A percentile compares a stretch with the other conserved stretches of the same genome.
Evolutionary conservation across 2,888 invertebrate species (phyloP).

Genomic region (Rhingia campestris): DNA sequence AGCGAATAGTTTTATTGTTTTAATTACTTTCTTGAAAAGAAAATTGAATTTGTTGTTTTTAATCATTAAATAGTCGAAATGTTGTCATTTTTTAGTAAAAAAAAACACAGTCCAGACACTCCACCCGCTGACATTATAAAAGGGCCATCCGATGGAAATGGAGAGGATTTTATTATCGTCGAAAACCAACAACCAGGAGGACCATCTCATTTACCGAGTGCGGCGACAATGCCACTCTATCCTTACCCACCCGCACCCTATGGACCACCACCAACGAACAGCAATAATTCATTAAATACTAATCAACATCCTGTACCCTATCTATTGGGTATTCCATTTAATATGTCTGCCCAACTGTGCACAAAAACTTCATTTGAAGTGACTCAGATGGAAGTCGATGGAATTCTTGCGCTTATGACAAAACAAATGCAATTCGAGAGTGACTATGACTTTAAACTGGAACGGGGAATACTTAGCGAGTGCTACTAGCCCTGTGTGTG

Average conservation of each 20-base stretch:
- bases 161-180: slow-evolving; percentile 80
- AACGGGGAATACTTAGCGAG: slow-evolving; percentile 79
- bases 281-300: not conserved
- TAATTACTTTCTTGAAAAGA: no score
- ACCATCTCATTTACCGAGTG: slow-evolving; percentile 77
- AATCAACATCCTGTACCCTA: slow-evolving; percentile 77
- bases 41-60: no score
- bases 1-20: no score
- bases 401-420: slow-evolving; percentile 79
- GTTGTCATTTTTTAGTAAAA: slow-evolving; percentile 80
- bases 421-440: slow-evolving; percentile 78
- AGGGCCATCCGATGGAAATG: slow-evolving; percentile 74
- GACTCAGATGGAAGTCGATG: slow-evolving; percentile 79
- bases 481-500: slow-evolving; percentile 74
- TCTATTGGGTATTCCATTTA: slow-evolving; percentile 80
- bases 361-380: slow-evolving; percentile 77
- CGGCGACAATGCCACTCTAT: slow-evolving; percentile 32
- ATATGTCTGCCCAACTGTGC: slow-evolving; percentile 78
- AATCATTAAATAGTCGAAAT: slow-evolving; percentile 63
- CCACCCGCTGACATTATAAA: slow-evolving; percentile 76
- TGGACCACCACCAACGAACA: slow-evolving; percentile 38
- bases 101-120: slow-evolving; percentile 77
- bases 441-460: slow-evolving; percentile 78
- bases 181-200: slow-evolving; percentile 76
- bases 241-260: slow-evolving; percentile 62